Evolutionary conservation across 2,113 vertebrate species (phyloP).

Genomic region (Egretta garzetta): DNA sequence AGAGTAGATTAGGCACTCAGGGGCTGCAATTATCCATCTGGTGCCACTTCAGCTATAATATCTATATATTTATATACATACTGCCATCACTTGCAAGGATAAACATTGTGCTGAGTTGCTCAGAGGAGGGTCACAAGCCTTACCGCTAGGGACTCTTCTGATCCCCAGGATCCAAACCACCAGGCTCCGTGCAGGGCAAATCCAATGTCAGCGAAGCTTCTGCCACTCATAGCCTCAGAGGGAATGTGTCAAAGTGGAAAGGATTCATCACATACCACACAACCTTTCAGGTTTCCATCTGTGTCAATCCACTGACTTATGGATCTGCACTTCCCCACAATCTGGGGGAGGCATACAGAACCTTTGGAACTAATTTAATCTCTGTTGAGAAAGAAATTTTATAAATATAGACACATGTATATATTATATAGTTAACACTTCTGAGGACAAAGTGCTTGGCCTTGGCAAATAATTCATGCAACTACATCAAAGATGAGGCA

Average conservation of each 20-base stretch:
- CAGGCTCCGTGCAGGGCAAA: neutral
- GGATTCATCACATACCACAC: neutral
- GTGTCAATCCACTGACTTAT: conserved; percentile 60
- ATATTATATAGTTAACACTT: conserved; percentile 71
- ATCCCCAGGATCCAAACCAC: neutral
- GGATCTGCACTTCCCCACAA: conserved; percentile 11
- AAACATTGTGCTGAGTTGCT: conserved; percentile 12
- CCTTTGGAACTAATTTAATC: conserved; percentile 68
- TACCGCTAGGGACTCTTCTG: neutral
- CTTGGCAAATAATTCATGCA: conserved; percentile 72
- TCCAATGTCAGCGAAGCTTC: neutral
- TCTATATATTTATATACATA: conserved; percentile 71
- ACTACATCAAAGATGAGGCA: conserved; percentile 68
- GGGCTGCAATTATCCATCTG: conserved; percentile 84
- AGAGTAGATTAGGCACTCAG: conserved; percentile 82
- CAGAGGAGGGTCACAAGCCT: neutral
- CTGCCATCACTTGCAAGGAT: conserved; percentile 24
- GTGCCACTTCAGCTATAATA: conserved; percentile 76
- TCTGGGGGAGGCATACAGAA: conserved; percentile 11
- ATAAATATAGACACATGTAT: neutral
- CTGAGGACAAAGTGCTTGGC: conserved; percentile 67
- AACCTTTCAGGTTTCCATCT: conserved; percentile 29
- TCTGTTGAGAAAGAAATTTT: conserved; percentile 47
- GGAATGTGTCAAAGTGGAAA: neutral
- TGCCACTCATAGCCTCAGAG: neutral